Evolutionary conservation across 2,113 vertebrate species (phyloP).

Genomic region (Larimichthys polyactis): DNA sequence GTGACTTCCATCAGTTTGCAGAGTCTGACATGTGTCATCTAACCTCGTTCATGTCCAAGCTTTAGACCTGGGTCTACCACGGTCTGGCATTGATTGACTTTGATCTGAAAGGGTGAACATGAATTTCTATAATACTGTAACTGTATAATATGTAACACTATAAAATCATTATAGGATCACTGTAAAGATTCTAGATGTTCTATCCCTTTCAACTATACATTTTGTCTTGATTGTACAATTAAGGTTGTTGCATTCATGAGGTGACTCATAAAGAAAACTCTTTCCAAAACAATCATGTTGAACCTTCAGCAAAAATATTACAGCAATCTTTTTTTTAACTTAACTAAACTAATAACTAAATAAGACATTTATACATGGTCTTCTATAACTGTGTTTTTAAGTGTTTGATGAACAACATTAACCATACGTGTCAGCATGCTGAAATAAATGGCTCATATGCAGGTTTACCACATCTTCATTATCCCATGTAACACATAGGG

Average conservation of each 20-base stretch:
- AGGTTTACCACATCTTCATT: slow-evolving; percentile 10
- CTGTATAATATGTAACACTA: not conserved
- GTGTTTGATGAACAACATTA: not conserved
- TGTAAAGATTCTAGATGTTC: not conserved
- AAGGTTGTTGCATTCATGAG: not conserved
- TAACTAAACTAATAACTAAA: not conserved
- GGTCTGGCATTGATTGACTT: not conserved
- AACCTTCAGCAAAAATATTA: not conserved
- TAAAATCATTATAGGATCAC: not conserved
- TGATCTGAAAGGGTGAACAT: slow-evolving; percentile 3
- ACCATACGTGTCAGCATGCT: not conserved
- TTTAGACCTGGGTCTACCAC: not conserved
- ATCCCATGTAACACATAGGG: not conserved
- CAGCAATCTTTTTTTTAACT: not conserved
- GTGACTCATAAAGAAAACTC: not conserved
- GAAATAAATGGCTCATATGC: not conserved
- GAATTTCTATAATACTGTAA: not conserved
- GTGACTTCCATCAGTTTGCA: slow-evolving; percentile 2
- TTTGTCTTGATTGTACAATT: not conserved
- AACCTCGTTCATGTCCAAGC: slow-evolving; percentile 5
- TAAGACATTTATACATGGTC: not conserved
- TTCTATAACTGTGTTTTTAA: not conserved
- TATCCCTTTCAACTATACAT: not conserved
- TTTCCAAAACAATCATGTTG: not conserved
- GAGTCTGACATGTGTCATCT: not conserved